A percentile compares a stretch with the other conserved stretches of the same genome.
phyloP scores from a whole-genome alignment of 2,888 invertebrate genomes.

The Cephus sareptanus region DNA sequence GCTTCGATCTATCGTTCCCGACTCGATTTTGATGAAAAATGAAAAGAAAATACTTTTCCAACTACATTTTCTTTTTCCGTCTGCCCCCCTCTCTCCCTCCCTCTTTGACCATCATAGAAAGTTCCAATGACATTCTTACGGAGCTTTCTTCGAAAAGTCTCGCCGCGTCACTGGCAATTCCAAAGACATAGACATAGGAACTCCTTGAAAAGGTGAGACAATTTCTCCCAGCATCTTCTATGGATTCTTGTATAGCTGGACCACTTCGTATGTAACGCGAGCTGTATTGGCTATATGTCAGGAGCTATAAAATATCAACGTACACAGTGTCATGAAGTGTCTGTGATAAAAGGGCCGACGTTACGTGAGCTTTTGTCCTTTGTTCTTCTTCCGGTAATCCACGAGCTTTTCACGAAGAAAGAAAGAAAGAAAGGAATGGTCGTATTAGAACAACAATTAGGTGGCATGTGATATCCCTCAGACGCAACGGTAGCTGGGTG shows the following conservation, averaged over 20 bases:
- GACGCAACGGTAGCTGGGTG: neutral
- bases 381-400: slow-evolving; percentile 1
- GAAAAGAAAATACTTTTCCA: neutral
- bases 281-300: neutral
- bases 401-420: neutral
- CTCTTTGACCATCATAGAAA: neutral
- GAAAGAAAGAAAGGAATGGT: neutral
- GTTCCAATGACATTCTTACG: neutral
- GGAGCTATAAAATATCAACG: slow-evolving; percentile 2
- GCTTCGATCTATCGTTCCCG: neutral
- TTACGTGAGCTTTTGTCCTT: neutral
- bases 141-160: neutral
- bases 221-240: neutral
- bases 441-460: neutral
- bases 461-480: neutral
- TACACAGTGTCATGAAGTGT: neutral
- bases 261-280: neutral
- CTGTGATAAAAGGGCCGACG: slow-evolving; percentile 2
- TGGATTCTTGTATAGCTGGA: neutral
- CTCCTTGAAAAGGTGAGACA: slow-evolving; percentile 4
- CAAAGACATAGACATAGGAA: neutral
- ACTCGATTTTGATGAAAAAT: neutral
- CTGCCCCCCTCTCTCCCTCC: rapidly evolving
- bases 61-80: neutral
- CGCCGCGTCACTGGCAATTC: neutral